Conservation (phyloP, 2,113 vertebrate genomes). For the Pithys albifrons region DNA sequence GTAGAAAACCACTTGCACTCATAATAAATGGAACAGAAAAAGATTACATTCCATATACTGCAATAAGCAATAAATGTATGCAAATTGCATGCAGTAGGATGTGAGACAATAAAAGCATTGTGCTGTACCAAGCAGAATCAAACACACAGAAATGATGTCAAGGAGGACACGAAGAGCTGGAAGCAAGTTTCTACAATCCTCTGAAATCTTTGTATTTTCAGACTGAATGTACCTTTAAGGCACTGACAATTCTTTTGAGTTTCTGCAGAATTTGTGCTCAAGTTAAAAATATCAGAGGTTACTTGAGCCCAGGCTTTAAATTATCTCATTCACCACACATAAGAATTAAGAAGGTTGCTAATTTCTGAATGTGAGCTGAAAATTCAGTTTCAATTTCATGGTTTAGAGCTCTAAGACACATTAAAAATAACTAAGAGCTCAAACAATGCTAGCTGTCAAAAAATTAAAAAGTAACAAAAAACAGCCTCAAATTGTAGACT, state of each 20-base stretch:
- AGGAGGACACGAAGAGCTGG: background rate
- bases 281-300: background rate
- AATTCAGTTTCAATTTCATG: background rate
- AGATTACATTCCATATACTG: slow-evolving; percentile 2
- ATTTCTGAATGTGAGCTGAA: background rate
- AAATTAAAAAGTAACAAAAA: background rate
- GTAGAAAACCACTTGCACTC: background rate
- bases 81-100: slow-evolving; percentile 23
- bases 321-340: background rate
- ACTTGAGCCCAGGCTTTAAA: background rate
- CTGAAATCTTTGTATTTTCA: background rate
- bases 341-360: background rate
- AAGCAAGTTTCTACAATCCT: background rate
- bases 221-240: background rate
- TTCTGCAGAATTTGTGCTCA: background rate
- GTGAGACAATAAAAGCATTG: slow-evolving; percentile 21
- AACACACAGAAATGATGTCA: background rate
- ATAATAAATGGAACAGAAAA: background rate
- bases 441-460: background rate
- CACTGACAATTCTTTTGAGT: background rate
- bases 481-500: background rate
- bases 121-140: background rate
- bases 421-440: background rate
- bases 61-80: slow-evolving; percentile 27
- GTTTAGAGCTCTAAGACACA: background rate